Evolutionary conservation across 2,113 vertebrate species (phyloP).

Genomic region (Etia nguti): DNA sequence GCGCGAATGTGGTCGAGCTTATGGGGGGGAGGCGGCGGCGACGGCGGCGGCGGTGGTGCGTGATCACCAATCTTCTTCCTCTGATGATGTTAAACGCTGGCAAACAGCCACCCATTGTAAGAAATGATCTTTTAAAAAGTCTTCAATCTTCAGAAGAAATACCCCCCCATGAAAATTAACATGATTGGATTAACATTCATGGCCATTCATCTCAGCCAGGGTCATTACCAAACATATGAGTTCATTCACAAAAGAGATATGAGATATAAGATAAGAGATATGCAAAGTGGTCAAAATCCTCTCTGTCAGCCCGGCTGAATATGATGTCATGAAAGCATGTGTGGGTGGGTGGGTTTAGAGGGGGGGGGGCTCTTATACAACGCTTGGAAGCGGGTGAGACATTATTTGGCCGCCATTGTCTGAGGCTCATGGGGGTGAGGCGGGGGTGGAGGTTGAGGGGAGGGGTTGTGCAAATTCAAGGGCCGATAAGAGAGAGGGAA

Average conservation of each 20-base stretch:
- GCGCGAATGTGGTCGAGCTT: not conserved
- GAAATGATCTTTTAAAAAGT: constrained; percentile 41
- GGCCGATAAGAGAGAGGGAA: constrained; percentile 66
- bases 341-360: not conserved
- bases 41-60: no score
- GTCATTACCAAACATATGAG: constrained; percentile 36
- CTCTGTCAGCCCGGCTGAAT: not conserved
- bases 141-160: constrained; percentile 27
- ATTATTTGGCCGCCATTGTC: constrained; percentile 64
- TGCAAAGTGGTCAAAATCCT: not conserved
- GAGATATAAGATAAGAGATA: not conserved
- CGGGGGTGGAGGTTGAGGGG: constrained; percentile 44
- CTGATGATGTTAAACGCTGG: constrained; percentile 33
- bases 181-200: constrained; percentile 63
- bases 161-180: constrained; percentile 58
- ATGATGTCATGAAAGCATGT: constrained; percentile 50
- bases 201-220: constrained; percentile 10
- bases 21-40: not conserved
- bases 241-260: constrained; percentile 38
- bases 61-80: not conserved
- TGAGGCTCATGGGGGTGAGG: constrained; percentile 45
- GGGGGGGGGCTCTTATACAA: not conserved
- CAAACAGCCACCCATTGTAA: constrained; percentile 25
- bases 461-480: constrained; percentile 68
- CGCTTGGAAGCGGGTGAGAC: constrained; percentile 52